phyloP scores from a whole-genome alignment of 2,888 invertebrate species.

The Himalopsyche japonica region DNA sequence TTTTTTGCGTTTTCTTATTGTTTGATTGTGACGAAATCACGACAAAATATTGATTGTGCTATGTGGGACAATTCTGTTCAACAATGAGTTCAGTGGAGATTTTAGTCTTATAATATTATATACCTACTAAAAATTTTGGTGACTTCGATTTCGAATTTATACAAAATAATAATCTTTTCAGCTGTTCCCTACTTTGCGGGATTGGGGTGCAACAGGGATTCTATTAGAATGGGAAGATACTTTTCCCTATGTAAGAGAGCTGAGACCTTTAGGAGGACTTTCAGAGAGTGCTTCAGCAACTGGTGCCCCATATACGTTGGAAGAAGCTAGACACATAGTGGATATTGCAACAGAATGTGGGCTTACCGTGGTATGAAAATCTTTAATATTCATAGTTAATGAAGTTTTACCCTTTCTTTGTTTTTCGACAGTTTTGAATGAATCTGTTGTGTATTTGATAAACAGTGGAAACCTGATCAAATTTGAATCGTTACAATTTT shows the following conservation, averaged over 20 bases:
- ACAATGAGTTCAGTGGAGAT: too few species aligned
- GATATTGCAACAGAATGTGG: conserved; percentile 67
- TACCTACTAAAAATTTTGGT: background rate
- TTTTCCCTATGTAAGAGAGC: conserved; percentile 74
- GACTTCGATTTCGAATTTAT: background rate
- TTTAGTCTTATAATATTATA: too few species aligned
- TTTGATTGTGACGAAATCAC: too few species aligned
- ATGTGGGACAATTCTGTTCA: too few species aligned
- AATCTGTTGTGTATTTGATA: too few species aligned
- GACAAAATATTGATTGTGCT: too few species aligned
- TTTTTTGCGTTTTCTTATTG: too few species aligned
- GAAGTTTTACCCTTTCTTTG: too few species aligned
- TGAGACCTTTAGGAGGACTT: conserved; percentile 63
- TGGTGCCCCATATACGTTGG: conserved; percentile 67
- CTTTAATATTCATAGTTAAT: too few species aligned
- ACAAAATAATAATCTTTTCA: conserved; percentile 47
- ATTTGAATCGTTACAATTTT: too few species aligned
- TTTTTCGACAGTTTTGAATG: too few species aligned
- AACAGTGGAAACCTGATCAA: too few species aligned
- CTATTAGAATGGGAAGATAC: conserved; percentile 90
- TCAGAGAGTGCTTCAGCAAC: conserved; percentile 54
- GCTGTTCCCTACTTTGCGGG: conserved; percentile 64
- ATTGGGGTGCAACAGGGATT: conserved; percentile 79
- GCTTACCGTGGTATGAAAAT: conserved; percentile 64
- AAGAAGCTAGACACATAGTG: conserved; percentile 69